Evolutionary conservation across 1,140 invertebrate genomes (phyloP), one percentile per base, ranked within the genome.

Genomic region (Monomorium pharaonis): DNA sequence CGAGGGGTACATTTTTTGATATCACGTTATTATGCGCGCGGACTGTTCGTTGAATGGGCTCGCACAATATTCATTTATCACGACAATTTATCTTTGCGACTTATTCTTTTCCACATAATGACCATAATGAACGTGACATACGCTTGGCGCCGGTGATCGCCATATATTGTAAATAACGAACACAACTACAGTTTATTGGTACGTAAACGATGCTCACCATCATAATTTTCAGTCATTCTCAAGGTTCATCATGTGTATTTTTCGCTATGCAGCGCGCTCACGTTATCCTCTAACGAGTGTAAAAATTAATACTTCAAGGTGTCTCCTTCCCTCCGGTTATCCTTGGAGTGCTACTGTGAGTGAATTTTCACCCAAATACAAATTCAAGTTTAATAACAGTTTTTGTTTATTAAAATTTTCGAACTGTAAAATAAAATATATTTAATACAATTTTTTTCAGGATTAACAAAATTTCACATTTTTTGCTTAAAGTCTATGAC

Each of bases 71-170:
- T 74, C 49, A 56, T 9, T 33, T 33, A 49, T 51, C 30, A 70
- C 51, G 51, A 42, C 30, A 83, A 72, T 74, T 83, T 83, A 74
- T 83, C 51, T 72, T 18, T 33, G 24, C 14, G 10, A 51, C 3
- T 7, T 21, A 44, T 72, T 81, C 14, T 75, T 81, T 81, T 58
- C 14, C 5, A 37, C 14, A 58, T 74, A 74, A 83, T 30, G 33
- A 58, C 42, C 24, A 30, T 63, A 76, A 77, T 63, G 60, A 63
- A 49, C 58, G 33, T 14, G 63, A 69, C 63, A 51, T 16, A 49
- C 63, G 16, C 65, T 72, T 60, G 65, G 65, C 51, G 37, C 47
- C 76, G 9, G 47, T 47, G 47, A 81, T 70, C 67, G 51, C 30
- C 21, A 27, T 18, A 14, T 18, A 60, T 18, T 58, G 27, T 60